Percentiles rank a stretch among this genome's conserved stretches.
Conservation (phyloP, 1,140 invertebrate species). For the Paracyclopina nana region DNA sequence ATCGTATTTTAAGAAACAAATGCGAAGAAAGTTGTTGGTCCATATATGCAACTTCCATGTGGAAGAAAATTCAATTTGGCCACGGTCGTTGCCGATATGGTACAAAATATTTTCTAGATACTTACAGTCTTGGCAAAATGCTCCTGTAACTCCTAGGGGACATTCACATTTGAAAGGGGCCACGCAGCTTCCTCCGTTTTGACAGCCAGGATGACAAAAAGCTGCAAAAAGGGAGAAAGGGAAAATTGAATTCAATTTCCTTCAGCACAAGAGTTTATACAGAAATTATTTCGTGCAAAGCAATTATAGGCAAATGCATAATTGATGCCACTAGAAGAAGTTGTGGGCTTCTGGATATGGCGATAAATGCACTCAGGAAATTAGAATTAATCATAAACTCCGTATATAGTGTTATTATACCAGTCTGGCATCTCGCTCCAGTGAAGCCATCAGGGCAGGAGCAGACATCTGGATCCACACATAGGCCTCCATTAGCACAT, state of each 20-base stretch:
- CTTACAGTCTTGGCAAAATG: constrained; percentile 11
- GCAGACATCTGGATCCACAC: constrained; percentile 61
- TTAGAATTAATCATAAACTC: not conserved
- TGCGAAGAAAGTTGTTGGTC: too few species aligned
- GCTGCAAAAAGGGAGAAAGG: not conserved
- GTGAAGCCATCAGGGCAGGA: constrained; percentile 65
- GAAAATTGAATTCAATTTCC: not conserved
- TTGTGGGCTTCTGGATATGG: not conserved
- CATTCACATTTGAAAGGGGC: constrained; percentile 8
- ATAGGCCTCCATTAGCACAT: constrained; percentile 61
- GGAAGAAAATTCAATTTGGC: too few species aligned
- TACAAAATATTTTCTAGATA: too few species aligned
- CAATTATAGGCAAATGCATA: not conserved
- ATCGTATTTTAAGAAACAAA: too few species aligned
- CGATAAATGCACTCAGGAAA: not conserved
- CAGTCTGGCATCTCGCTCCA: constrained; percentile 56
- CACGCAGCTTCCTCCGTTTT: constrained; percentile 12
- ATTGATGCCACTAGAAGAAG: not conserved
- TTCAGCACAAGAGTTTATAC: not conserved
- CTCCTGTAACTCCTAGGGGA: constrained; percentile 4
- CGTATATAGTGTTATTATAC: constrained; percentile 26
- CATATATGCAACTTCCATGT: too few species aligned
- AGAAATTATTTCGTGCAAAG: not conserved
- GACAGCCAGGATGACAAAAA: constrained; percentile 15
- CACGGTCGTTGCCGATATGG: too few species aligned